phyloP scores from a whole-genome alignment of 2,888 invertebrate genomes.

The Orthonevra nobilis region DNA sequence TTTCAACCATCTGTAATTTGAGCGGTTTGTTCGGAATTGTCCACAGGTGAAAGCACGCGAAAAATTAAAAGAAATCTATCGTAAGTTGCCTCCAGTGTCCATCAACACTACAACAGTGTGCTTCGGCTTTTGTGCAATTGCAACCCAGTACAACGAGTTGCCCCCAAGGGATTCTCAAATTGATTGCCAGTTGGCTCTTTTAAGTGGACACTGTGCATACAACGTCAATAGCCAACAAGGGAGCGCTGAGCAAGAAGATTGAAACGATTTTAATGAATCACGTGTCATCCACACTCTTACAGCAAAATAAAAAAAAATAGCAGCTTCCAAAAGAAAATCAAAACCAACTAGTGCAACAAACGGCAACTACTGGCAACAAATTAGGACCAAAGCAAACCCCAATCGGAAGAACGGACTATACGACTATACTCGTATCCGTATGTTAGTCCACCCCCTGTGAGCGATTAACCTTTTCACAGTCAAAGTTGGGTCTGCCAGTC shows the following conservation, averaged over 20 bases:
- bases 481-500: slow-evolving; percentile 19
- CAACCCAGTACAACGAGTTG: slow-evolving; percentile 29
- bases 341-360: slow-evolving; percentile 45
- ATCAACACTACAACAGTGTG: neutral
- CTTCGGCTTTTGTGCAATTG: slow-evolving; percentile 36
- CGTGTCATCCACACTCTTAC: slow-evolving; percentile 65
- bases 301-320: slow-evolving; percentile 17
- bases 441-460: slow-evolving; percentile 40
- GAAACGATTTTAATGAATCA: slow-evolving; percentile 68
- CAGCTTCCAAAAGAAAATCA: slow-evolving; percentile 41
- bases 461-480: slow-evolving; percentile 66
- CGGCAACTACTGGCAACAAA: too few relatives aligned
- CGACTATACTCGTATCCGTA: too few relatives aligned
- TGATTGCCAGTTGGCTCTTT: slow-evolving; percentile 67
- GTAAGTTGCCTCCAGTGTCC: neutral
- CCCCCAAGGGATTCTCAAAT: slow-evolving; percentile 58
- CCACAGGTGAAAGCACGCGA: neutral
- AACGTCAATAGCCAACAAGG: slow-evolving; percentile 59
- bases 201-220: slow-evolving; percentile 56
- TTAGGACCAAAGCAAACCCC: slow-evolving; percentile 43
- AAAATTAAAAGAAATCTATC: neutral
- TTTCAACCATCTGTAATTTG: too few relatives aligned
- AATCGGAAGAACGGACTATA: slow-evolving; percentile 51
- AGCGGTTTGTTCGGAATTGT: too few relatives aligned
- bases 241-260: slow-evolving; percentile 40